These are phyloP conservation scores for Drosophila greeni DNA, from an alignment of 2,888 invertebrate species.

Conservation along the genomic window DNA sequence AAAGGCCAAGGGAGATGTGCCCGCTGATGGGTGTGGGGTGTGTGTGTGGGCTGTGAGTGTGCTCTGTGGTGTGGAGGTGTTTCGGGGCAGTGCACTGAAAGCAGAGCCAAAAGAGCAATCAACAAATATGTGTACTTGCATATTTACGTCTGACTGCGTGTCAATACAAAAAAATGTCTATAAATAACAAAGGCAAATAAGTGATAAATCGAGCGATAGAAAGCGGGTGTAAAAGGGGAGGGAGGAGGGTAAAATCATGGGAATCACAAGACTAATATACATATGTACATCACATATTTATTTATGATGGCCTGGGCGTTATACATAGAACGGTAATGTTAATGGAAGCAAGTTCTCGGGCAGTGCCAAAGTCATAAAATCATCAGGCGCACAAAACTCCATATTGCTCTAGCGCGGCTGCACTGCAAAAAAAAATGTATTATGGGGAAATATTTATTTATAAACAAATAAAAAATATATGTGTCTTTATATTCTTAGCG, in stretches of 20 bases:
- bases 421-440: slow-evolving; percentile 14
- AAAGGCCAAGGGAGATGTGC: slow-evolving; percentile 10
- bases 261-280: slow-evolving; percentile 60
- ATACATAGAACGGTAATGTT: slow-evolving; percentile 34
- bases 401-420: slow-evolving; percentile 2
- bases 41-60: background rate
- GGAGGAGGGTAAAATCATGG: slow-evolving; percentile 44
- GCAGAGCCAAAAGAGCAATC: slow-evolving; percentile 47
- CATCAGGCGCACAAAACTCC: slow-evolving; percentile 34
- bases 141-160: slow-evolving; percentile 30
- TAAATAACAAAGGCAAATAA: slow-evolving; percentile 54
- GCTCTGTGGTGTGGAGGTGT: background rate
- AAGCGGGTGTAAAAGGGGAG: slow-evolving; percentile 38
- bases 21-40: background rate
- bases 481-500: too few species aligned
- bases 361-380: slow-evolving; percentile 50
- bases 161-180: slow-evolving; percentile 41
- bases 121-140: slow-evolving; percentile 37
- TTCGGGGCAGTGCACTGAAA: slow-evolving; percentile 35
- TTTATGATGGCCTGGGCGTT: slow-evolving; percentile 59
- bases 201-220: slow-evolving; percentile 66
- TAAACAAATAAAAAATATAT: too few species aligned
- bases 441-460: too few species aligned
- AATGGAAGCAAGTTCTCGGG: slow-evolving; percentile 52
- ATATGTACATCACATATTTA: slow-evolving; percentile 42